These are phyloP conservation scores for Pimpla rufipes DNA, from an alignment of 2,888 invertebrate species.

Conservation along the genomic window DNA sequence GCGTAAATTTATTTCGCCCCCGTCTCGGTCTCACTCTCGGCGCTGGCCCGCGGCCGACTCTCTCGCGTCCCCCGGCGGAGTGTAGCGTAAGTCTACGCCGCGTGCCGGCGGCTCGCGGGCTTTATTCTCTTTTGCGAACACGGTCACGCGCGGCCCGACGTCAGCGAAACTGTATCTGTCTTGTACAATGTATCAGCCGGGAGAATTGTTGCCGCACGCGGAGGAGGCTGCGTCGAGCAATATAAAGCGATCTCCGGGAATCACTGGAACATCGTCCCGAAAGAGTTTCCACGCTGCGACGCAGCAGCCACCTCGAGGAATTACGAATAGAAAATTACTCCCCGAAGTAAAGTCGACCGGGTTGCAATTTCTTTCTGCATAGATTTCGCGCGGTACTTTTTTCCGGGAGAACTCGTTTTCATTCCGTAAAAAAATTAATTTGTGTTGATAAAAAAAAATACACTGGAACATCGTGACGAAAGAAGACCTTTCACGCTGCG, in stretches of 20 bases:
- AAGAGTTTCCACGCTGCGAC: background rate
- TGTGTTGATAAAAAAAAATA: no score
- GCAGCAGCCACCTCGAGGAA: background rate
- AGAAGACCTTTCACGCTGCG: background rate
- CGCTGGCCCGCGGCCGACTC: background rate
- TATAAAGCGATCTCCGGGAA: background rate
- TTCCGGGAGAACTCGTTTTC: background rate
- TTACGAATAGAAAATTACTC: background rate
- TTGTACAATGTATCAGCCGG: conserved; percentile 58
- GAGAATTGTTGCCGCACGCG: conserved; percentile 50
- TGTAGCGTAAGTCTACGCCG: conserved; percentile 18
- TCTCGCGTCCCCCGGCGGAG: conserved; percentile 3
- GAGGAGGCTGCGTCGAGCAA: background rate
- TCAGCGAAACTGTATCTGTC: conserved; percentile 62
- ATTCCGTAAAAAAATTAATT: no score
- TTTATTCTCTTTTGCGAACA: conserved; percentile 59
- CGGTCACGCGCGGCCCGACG: conserved; percentile 59
- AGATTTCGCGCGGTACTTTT: background rate
- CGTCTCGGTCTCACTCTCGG: conserved; percentile 4
- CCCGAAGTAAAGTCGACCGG: no score
- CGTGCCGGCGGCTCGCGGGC: conserved; percentile 37
- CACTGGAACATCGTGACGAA: conserved; percentile 2
- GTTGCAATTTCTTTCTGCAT: background rate
- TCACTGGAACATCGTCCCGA: conserved; percentile 6
- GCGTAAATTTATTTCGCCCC: conserved; percentile 63